Evolutionary conservation across 2,888 invertebrate species (phyloP), one percentile per base, ranked within the genome.

Genomic region (Dynastes hyllus): DNA sequence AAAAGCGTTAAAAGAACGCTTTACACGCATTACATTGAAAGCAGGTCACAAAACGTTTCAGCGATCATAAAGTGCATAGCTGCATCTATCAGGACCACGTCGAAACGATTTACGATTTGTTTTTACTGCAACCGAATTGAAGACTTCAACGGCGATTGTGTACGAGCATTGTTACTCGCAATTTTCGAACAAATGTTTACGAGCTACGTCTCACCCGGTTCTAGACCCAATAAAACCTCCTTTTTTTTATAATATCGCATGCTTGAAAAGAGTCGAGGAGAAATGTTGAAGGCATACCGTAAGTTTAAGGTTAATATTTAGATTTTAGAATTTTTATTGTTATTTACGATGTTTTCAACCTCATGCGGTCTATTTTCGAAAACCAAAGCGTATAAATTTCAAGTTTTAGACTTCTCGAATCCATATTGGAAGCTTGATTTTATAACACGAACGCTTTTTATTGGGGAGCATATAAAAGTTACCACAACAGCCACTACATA

Each of bases 281-380:
- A 51, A 69, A 51, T 16, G 53, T 51, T 29, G 51, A 32, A 29
- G 8, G 11, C 29, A 70, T 4, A 9, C 32, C 32, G 65, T 65
- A 65, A 29, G 29, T 29, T 16, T 66, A 32, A 50, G 69, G 69
- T 50, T 67, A 37, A 77, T 77, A 67, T 77, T 77, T 67, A 67
- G n/a, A 66, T 77, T 58, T 53, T 77, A 45, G 22, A 67, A 77
- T 66, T 77, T 77, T 77, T 77, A 77, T 77, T 77, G 67, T 77
- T 67, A 77, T 77, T 77, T 77, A 77, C 58, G 77, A 77, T 77
- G 77, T 77, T 77, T 73, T 73, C 40, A 55, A 37, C 67, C 53
- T 53, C 55, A 77, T 77, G 77, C 77, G 77, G 77, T 77, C 77
- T 55, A 67, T 55, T 76, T 66, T 37, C 22, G 77, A 40, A 73